Evolutionary conservation across 2,797 vertebrate genomes (phyloP).

Genomic region (Eurystomus glaucurus): DNA sequence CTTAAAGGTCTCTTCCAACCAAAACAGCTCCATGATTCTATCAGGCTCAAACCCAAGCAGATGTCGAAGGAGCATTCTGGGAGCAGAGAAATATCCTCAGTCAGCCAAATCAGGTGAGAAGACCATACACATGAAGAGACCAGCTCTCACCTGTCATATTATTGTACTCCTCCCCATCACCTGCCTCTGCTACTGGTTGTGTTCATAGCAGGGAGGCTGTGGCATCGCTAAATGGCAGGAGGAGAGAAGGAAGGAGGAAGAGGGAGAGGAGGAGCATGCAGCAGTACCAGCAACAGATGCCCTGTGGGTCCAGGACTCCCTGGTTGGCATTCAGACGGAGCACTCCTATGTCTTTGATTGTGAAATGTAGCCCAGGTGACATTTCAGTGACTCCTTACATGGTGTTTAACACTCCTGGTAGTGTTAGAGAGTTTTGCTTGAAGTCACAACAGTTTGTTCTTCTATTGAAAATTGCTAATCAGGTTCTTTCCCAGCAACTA

Average conservation of each 20-base stretch:
- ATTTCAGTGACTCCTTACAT: background rate
- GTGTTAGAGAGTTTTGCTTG: background rate
- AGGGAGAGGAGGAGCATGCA: background rate
- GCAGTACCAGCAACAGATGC: background rate
- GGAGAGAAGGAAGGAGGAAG: background rate
- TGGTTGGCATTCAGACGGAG: background rate
- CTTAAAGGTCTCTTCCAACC: too few relatives aligned
- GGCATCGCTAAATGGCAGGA: background rate
- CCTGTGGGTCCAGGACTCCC: background rate
- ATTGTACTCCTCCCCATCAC: background rate
- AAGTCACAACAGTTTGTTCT: background rate
- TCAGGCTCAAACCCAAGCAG: background rate
- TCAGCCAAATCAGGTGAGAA: background rate
- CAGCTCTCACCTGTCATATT: rapidly evolving
- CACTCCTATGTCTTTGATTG: background rate
- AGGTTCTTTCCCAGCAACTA: background rate
- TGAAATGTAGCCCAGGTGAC: background rate
- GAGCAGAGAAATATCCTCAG: background rate
- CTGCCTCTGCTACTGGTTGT: background rate
- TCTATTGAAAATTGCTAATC: background rate
- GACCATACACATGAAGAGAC: rapidly evolving
- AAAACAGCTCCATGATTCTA: too few relatives aligned
- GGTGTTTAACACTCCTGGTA: background rate
- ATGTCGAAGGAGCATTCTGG: background rate
- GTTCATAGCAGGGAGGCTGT: background rate